Conservation (phyloP, 2,888 invertebrate species). For the Tiliacea aurago region DNA sequence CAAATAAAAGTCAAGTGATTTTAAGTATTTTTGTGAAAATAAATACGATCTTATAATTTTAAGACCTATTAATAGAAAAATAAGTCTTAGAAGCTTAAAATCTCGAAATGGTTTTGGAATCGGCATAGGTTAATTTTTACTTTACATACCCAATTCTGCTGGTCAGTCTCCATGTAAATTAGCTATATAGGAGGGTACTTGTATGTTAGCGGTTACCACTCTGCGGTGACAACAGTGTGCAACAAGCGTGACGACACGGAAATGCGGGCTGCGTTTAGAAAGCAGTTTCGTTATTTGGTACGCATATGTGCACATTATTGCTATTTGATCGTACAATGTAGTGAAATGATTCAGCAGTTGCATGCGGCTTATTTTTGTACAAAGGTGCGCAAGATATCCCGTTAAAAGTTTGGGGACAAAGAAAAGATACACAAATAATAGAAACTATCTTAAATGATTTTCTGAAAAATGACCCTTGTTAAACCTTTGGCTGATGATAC, state of each 20-base stretch:
- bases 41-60: too few relatives aligned
- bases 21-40: too few relatives aligned
- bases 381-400: background rate
- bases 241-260: constrained; percentile 76
- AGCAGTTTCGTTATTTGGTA: constrained; percentile 69
- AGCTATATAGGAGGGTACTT: constrained; percentile 28
- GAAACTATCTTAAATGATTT: background rate
- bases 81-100: too few relatives aligned
- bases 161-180: constrained; percentile 39
- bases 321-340: constrained; percentile 35
- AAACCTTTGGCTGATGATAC: background rate
- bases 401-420: background rate
- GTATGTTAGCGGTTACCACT: constrained; percentile 33
- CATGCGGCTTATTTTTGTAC: background rate
- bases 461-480: background rate
- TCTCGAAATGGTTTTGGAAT: too few relatives aligned
- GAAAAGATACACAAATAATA: background rate
- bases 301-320: constrained; percentile 58
- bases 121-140: too few relatives aligned
- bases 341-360: constrained; percentile 25
- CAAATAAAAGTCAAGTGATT: too few relatives aligned
- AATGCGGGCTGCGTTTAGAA: constrained; percentile 78
- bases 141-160: too few relatives aligned
- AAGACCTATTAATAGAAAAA: too few relatives aligned
- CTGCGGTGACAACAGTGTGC: constrained; percentile 67